Conservation (phyloP, 2,888 invertebrate genomes). For the Zele albiditarsus region DNA sequence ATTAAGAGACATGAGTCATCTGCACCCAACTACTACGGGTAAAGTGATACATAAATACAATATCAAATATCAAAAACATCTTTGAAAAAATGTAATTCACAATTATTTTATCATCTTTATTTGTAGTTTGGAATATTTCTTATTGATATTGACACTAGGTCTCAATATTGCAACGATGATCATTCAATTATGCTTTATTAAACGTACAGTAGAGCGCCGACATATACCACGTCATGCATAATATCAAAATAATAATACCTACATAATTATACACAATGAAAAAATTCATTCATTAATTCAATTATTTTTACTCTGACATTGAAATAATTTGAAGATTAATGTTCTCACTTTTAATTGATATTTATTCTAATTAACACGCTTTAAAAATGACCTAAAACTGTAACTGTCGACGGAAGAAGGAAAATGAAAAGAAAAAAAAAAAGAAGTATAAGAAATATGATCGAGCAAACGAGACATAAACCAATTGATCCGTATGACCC, state of each 20-base stretch:
- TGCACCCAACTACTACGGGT: conserved; percentile 48
- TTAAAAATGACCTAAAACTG: neutral
- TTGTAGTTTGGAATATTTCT: conserved; percentile 43
- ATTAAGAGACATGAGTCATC: conserved; percentile 22
- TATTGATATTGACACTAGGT: conserved; percentile 39
- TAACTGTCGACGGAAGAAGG: neutral
- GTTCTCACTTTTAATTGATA: neutral
- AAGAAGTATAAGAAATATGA: conserved; percentile 13
- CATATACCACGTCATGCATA: neutral
- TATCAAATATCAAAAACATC: neutral
- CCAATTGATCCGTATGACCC: conserved; percentile 40
- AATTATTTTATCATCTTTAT: neutral
- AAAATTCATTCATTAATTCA: conserved; percentile 4
- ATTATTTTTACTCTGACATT: conserved; percentile 21
- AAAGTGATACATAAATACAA: neutral
- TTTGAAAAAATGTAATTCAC: neutral
- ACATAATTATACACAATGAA: neutral
- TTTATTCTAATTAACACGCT: neutral
- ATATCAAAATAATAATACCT: neutral
- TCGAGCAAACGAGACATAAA: conserved; percentile 27
- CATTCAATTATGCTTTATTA: conserved; percentile 33
- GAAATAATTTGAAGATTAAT: neutral
- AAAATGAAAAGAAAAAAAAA: neutral
- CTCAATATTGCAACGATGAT: conserved; percentile 40
- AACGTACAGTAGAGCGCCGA: conserved; percentile 19